Conservation (phyloP, 2,113 vertebrate species). For the Stercorarius parasiticus region DNA sequence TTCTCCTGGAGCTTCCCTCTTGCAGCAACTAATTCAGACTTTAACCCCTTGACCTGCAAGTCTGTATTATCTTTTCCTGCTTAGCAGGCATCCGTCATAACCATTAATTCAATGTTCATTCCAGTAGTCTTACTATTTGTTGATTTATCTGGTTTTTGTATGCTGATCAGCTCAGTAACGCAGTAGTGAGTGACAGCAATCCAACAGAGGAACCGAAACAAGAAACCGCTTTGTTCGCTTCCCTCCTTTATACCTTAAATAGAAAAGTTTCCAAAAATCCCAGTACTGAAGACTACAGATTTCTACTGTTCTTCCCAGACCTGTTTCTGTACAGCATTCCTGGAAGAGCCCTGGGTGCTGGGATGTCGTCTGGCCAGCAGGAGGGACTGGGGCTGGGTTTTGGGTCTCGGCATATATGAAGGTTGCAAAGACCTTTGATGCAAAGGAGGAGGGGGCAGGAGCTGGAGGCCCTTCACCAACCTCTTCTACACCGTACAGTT, state of each 20-base stretch:
- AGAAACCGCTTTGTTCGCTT: background rate
- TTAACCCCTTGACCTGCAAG: background rate
- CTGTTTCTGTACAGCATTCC: background rate
- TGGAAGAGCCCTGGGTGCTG: background rate
- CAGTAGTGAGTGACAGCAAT: background rate
- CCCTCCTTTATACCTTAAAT: background rate
- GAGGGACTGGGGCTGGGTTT: background rate
- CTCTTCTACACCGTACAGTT: background rate
- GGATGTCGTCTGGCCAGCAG: background rate
- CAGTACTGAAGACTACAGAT: accelerated
- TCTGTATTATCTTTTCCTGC: background rate
- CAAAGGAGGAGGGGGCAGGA: background rate
- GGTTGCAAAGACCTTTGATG: background rate
- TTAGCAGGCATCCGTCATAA: background rate
- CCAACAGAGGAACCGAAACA: background rate
- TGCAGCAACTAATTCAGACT: background rate
- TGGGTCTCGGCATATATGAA: background rate
- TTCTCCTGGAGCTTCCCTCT: background rate
- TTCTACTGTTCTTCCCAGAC: background rate
- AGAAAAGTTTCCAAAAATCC: background rate
- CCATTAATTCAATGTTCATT: background rate
- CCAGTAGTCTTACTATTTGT: background rate
- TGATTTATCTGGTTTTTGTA: background rate
- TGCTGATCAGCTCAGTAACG: background rate
- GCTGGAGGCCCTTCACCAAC: background rate